Conservation (phyloP, 1,140 invertebrate genomes). For the Ceratoteleas bidentatus region DNA sequence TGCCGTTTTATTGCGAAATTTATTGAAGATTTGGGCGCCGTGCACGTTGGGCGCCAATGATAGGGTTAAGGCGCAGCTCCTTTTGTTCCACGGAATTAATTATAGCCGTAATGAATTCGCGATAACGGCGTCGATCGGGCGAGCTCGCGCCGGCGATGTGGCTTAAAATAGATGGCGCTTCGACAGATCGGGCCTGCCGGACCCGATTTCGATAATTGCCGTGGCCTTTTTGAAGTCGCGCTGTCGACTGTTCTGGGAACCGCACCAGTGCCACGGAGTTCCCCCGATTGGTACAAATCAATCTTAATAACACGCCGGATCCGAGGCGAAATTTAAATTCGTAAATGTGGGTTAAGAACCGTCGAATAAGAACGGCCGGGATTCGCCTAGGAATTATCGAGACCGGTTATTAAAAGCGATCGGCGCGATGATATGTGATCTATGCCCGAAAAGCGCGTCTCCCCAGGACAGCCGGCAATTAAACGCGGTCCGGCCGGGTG, state of each 20-base stretch:
- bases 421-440: constrained; percentile 36
- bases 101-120: constrained; percentile 27
- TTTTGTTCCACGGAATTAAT: constrained; percentile 34
- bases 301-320: not conserved
- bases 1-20: constrained; percentile 62
- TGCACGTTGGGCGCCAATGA: constrained; percentile 38
- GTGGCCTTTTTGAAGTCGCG: no score
- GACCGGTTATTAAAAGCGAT: constrained; percentile 50
- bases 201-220: no score
- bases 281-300: no score
- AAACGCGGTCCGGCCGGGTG: constrained; percentile 22
- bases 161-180: no score
- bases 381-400: constrained; percentile 41
- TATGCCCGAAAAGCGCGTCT: constrained; percentile 38
- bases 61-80: constrained; percentile 19
- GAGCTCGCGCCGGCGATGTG: no score
- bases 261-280: no score
- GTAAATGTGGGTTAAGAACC: constrained; percentile 39
- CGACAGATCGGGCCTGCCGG: no score
- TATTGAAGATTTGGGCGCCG: constrained; percentile 52
- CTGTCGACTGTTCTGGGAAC: no score
- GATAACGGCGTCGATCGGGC: no score
- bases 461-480: constrained; percentile 41
- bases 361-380: constrained; percentile 39
- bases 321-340: constrained; percentile 21